These are phyloP conservation scores for Trachythela sp. DNA, from an alignment of 64 coral and sea anemone species.

Conservation along the genomic window DNA sequence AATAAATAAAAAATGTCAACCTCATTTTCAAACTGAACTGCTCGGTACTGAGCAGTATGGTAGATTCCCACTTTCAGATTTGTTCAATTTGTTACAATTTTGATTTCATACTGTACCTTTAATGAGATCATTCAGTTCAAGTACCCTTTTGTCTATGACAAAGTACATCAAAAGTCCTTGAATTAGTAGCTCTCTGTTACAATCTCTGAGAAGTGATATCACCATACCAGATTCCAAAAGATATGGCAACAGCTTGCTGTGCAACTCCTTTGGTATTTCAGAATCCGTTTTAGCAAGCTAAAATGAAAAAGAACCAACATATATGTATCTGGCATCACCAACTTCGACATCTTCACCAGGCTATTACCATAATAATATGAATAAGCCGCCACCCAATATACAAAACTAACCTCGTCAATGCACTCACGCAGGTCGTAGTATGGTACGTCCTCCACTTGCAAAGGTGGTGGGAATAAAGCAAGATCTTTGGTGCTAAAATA, in stretches of 20 bases:
- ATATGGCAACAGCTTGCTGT: not conserved
- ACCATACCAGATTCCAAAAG: not conserved
- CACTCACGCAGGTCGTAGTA: not conserved
- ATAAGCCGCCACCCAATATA: too few species aligned
- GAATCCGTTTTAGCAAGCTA: too few species aligned
- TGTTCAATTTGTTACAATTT: too few species aligned
- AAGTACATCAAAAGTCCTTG: not conserved
- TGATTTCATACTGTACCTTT: not conserved
- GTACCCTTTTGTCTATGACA: not conserved
- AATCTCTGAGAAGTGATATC: not conserved
- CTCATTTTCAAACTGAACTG: too few species aligned
- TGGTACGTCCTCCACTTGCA: constrained; percentile 6
- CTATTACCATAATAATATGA: too few species aligned
- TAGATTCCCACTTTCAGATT: not conserved
- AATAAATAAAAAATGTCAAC: too few species aligned
- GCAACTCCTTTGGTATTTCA: too few species aligned
- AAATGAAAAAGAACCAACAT: too few species aligned
- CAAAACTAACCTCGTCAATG: constrained; percentile 8
- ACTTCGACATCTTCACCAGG: too few species aligned
- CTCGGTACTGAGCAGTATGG: too few species aligned
- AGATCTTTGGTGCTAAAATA: not conserved
- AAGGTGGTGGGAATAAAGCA: not conserved
- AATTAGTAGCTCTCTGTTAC: not conserved
- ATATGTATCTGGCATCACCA: too few species aligned
- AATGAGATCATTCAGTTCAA: not conserved